These are phyloP conservation scores for Poicephalus meyeri DNA, from an alignment of 2,113 vertebrate genomes.

Conservation along the genomic window DNA sequence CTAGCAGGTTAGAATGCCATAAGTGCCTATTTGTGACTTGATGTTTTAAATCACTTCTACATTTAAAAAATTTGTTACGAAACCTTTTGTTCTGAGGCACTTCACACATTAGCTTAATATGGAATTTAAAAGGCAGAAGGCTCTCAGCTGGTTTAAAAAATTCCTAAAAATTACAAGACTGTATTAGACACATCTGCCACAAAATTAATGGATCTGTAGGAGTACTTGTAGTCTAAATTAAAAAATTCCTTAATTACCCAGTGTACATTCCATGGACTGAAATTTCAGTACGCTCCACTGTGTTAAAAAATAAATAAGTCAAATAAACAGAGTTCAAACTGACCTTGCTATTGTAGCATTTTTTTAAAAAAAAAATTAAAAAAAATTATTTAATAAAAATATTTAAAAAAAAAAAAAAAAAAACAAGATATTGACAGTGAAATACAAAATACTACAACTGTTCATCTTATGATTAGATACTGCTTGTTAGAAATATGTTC, in stretches of 20 bases:
- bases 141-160: not conserved
- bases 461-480: not conserved
- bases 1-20: not conserved
- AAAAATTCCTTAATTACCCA: not conserved
- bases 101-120: not conserved
- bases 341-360: not conserved
- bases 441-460: not conserved
- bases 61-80: not conserved
- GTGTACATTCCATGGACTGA: not conserved
- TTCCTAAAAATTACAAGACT: not conserved
- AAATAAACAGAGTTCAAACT: slow-evolving; percentile 17
- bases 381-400: too few relatives aligned
- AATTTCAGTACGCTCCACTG: not conserved
- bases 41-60: not conserved
- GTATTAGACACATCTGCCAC: not conserved
- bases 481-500: not conserved
- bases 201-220: slow-evolving; percentile 24
- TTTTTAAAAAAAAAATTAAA: not conserved
- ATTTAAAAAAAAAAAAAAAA: not conserved
- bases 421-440: not conserved
- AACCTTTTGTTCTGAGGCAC: not conserved
- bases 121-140: not conserved
- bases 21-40: not conserved
- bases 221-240: not conserved
- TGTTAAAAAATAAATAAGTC: not conserved